These are phyloP conservation scores for Hypolimnas misippus DNA, from an alignment of 2,888 invertebrate species.

Conservation along the genomic window DNA sequence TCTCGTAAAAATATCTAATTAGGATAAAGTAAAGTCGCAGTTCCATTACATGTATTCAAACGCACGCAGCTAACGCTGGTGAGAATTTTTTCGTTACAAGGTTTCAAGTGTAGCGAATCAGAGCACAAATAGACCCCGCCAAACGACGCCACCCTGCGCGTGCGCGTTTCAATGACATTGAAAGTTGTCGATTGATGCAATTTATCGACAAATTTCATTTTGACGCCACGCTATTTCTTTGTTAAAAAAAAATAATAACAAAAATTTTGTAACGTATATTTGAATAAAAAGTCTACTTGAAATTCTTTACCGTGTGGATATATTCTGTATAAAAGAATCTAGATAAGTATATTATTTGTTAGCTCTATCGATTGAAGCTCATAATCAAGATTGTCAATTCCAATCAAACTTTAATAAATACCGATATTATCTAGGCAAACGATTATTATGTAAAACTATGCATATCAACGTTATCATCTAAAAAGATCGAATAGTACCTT, in stretches of 20 bases:
- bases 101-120: conserved; percentile 64
- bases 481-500: too few relatives aligned
- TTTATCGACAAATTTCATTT: conserved; percentile 44
- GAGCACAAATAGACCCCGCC: conserved; percentile 58
- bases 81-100: conserved; percentile 42
- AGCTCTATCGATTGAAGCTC: not conserved
- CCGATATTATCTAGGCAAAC: not conserved
- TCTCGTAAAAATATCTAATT: not conserved
- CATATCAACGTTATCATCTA: too few relatives aligned
- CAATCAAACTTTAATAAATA: not conserved
- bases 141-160: conserved; percentile 36
- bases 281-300: too few relatives aligned
- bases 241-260: not conserved
- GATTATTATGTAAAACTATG: too few relatives aligned
- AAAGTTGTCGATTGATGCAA: conserved; percentile 44
- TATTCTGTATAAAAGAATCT: too few relatives aligned
- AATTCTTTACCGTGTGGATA: too few relatives aligned
- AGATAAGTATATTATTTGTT: not conserved
- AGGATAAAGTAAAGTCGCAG: not conserved
- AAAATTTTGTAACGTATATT: not conserved
- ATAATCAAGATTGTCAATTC: not conserved
- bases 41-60: not conserved
- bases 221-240: not conserved
- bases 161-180: conserved; percentile 31
- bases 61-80: conserved; percentile 1